A percentile compares a stretch with the other conserved stretches of the same genome.
Evolutionary conservation across 1,140 invertebrate species (phyloP).

Genomic region (Drosophila orosa): DNA sequence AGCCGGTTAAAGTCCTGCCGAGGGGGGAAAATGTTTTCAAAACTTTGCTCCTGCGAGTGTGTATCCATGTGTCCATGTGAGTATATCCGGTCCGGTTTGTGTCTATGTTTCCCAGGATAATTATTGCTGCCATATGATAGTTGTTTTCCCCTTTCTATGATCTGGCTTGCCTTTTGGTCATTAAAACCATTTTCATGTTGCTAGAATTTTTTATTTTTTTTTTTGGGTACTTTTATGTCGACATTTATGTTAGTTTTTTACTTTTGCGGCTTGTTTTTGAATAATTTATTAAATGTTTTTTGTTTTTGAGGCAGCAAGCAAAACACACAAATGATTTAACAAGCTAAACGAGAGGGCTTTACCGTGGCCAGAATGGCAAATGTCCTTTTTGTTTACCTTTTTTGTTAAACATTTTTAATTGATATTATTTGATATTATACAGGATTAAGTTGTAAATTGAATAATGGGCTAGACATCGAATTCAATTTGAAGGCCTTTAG

Average conservation of each 20-base stretch:
- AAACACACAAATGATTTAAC: slow-evolving; percentile 29
- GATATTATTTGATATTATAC: slow-evolving; percentile 13
- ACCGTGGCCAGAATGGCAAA: slow-evolving; percentile 5
- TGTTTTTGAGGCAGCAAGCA: slow-evolving; percentile 16
- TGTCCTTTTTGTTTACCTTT: not conserved
- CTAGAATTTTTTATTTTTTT: slow-evolving; percentile 29
- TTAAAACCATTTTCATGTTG: slow-evolving; percentile 64
- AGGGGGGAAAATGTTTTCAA: not conserved
- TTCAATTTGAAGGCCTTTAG: not conserved
- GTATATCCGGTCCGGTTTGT: slow-evolving; percentile 15
- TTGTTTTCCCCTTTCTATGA: slow-evolving; percentile 26
- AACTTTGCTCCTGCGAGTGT: slow-evolving; percentile 21
- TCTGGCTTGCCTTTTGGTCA: slow-evolving; percentile 59
- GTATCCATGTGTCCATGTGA: slow-evolving; percentile 6
- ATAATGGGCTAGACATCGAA: slow-evolving; percentile 10
- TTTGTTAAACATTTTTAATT: slow-evolving; percentile 30
- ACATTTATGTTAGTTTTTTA: slow-evolving; percentile 42
- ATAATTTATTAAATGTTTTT: slow-evolving; percentile 66
- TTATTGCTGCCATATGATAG: slow-evolving; percentile 31
- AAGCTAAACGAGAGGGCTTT: slow-evolving; percentile 18
- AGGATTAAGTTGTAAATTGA: slow-evolving; percentile 35
- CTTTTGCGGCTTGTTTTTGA: slow-evolving; percentile 37
- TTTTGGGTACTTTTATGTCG: slow-evolving; percentile 33
- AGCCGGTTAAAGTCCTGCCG: slow-evolving; percentile 37
- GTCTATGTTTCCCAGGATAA: not conserved